Conservation (phyloP, 2,888 invertebrate species). For the Griposia aprilina region DNA sequence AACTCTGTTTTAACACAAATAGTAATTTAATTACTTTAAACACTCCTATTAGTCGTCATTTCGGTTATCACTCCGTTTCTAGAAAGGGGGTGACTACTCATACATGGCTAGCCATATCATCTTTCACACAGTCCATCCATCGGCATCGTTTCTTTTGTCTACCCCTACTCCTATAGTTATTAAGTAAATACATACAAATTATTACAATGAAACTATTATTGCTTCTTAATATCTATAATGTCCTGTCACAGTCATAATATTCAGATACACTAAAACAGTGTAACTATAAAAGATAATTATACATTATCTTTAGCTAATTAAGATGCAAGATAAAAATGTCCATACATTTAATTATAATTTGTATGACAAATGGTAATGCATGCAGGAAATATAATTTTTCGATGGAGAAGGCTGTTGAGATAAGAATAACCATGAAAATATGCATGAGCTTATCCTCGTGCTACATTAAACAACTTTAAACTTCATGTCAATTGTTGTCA, state of each 20-base stretch:
- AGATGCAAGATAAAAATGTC: slow-evolving; percentile 20
- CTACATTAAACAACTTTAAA: slow-evolving; percentile 3
- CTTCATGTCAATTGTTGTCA: neutral
- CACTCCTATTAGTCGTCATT: neutral
- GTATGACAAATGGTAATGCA: slow-evolving; percentile 15
- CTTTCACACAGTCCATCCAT: neutral
- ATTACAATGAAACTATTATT: neutral
- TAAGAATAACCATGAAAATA: slow-evolving; percentile 34
- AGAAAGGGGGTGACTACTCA: too few species aligned
- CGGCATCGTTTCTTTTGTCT: neutral
- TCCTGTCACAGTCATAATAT: neutral
- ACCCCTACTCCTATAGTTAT: neutral
- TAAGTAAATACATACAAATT: neutral
- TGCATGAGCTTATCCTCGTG: slow-evolving; percentile 10
- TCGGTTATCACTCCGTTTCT: too few species aligned
- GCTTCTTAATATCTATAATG: neutral
- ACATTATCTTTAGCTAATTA: slow-evolving; percentile 19
- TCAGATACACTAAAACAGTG: neutral
- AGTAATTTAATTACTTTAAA: neutral
- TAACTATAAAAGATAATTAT: slow-evolving; percentile 3
- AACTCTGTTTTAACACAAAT: neutral
- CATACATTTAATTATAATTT: slow-evolving; percentile 31
- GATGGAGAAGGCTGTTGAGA: slow-evolving; percentile 21
- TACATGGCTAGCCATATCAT: too few species aligned
- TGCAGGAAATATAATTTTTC: slow-evolving; percentile 25